Evolutionary conservation across 2,888 invertebrate species (phyloP).

Genomic region (Erynnis tages): DNA sequence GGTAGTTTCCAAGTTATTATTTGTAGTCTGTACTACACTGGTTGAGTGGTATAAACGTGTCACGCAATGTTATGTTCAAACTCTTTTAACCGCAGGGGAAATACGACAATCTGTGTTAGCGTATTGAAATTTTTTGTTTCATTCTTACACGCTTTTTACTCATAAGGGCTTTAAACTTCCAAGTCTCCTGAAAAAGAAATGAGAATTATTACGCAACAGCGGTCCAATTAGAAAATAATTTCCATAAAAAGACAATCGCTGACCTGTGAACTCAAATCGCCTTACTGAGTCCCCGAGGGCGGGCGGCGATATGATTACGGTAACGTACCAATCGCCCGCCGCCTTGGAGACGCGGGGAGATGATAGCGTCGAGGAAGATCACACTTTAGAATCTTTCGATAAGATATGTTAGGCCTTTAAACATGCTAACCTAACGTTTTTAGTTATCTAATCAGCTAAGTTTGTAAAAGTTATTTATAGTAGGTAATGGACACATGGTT

Average conservation of each 20-base stretch:
- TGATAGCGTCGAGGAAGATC: neutral
- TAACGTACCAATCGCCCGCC: neutral
- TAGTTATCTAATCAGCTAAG: no score
- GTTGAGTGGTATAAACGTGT: neutral
- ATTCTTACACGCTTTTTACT: no score
- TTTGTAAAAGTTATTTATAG: no score
- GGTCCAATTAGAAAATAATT: constrained; percentile 8
- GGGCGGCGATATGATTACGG: constrained; percentile 6
- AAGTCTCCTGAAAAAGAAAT: no score
- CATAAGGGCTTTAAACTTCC: no score
- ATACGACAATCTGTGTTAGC: neutral
- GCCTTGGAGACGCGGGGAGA: neutral
- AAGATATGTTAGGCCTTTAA: no score
- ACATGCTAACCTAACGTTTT: no score
- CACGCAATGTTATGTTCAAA: neutral
- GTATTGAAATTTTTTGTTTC: neutral
- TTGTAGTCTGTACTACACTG: neutral
- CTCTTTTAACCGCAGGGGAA: neutral
- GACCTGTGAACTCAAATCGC: constrained; percentile 18
- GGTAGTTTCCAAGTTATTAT: no score
- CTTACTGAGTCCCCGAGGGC: constrained; percentile 15
- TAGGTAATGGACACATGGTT: no score
- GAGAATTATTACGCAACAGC: constrained; percentile 2
- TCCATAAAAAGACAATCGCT: constrained; percentile 14
- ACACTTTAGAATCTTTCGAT: neutral